Evolutionary conservation across 1,140 invertebrate genomes (phyloP).

Genomic region (Maniola jurtina): DNA sequence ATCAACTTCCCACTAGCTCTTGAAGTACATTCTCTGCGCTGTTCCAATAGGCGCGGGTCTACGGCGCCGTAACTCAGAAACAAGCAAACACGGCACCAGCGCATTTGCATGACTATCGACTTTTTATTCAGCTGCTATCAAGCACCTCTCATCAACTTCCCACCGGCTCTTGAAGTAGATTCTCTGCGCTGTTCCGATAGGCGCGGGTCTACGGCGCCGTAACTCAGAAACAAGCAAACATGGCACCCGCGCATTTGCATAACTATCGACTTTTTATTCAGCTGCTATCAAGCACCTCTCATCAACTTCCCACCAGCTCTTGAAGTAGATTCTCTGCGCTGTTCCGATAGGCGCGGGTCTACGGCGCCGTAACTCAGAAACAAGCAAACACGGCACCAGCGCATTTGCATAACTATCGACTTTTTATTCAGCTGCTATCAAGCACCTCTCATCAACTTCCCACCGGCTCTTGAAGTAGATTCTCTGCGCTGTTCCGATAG

Average conservation of each 20-base stretch:
- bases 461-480: not conserved
- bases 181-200: too few relatives aligned
- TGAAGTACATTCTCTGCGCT: not conserved
- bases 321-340: not conserved
- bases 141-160: not conserved
- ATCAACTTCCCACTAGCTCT: not conserved
- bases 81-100: conserved; percentile 73
- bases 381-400: conserved; percentile 74
- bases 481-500: conserved; percentile 40
- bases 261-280: too few relatives aligned
- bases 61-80: conserved; percentile 67
- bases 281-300: not conserved
- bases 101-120: too few relatives aligned
- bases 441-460: not conserved
- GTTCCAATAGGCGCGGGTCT: conserved; percentile 53
- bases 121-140: too few relatives aligned
- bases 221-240: conserved; percentile 73
- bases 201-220: conserved; percentile 55
- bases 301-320: not conserved
- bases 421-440: conserved; percentile 55
- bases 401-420: too few relatives aligned
- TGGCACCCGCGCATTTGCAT: too few relatives aligned
- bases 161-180: not conserved
- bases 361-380: conserved; percentile 67
- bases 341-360: conserved; percentile 50